Evolutionary conservation across 2,797 vertebrate genomes (phyloP).

Genomic region (Catostomus latipinnis): DNA sequence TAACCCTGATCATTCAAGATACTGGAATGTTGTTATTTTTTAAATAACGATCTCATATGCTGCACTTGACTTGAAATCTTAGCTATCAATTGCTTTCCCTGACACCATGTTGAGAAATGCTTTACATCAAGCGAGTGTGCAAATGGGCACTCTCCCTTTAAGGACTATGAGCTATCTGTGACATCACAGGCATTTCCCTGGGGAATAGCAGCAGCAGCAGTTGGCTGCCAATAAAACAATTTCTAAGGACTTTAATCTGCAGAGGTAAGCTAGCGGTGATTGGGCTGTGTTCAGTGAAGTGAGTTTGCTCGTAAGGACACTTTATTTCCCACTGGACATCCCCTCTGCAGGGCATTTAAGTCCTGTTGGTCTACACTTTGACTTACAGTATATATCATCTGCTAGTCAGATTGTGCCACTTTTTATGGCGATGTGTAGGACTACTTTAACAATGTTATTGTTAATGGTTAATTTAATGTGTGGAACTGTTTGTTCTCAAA

Average conservation of each 20-base stretch:
- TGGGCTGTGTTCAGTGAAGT: background rate
- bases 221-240: slow-evolving; percentile 35
- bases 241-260: slow-evolving; percentile 32
- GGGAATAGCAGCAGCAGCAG: slow-evolving; percentile 33
- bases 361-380: slow-evolving; percentile 18
- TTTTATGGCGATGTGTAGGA: background rate
- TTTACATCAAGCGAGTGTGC: background rate
- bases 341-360: slow-evolving; percentile 40
- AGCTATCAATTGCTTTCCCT: background rate
- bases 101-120: background rate
- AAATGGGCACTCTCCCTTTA: slow-evolving; percentile 55
- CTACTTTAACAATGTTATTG: background rate
- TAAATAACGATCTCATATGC: no score
- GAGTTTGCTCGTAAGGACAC: slow-evolving; percentile 10
- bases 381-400: background rate
- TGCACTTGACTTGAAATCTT: background rate
- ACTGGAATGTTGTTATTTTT: no score
- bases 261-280: background rate
- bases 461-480: background rate
- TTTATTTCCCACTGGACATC: slow-evolving; percentile 20
- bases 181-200: slow-evolving; percentile 52
- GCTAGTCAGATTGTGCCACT: slow-evolving; percentile 3
- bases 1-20: no score
- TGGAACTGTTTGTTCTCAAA: background rate
- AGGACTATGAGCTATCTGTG: slow-evolving; percentile 45